Evolutionary conservation across 2,797 vertebrate genomes (phyloP).

Genomic region (Neoniphon sammara): DNA sequence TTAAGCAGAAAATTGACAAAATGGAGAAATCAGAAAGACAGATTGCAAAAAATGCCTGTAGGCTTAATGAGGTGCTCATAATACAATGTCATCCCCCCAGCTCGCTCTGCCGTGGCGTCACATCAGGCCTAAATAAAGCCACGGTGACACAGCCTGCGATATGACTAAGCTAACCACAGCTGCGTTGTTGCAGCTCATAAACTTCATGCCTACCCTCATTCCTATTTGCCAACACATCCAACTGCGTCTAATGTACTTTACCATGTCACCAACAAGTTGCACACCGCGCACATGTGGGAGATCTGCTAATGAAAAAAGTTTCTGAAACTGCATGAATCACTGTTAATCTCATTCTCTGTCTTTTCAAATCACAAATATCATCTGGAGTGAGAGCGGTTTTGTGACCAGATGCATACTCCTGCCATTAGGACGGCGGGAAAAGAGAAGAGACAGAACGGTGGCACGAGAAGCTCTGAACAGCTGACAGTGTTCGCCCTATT

Average conservation of each 20-base stretch:
- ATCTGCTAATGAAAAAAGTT: not conserved
- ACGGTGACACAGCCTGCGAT: not conserved
- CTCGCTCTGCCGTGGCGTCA: not conserved
- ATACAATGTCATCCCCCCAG: not conserved
- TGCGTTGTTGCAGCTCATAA: not conserved
- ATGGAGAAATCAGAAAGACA: not conserved
- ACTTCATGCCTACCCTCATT: not conserved
- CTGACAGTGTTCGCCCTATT: no score
- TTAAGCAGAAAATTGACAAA: not conserved
- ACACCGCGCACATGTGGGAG: not conserved
- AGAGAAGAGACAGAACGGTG: no score
- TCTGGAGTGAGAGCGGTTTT: not conserved
- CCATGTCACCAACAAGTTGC: not conserved
- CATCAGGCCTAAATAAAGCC: not conserved
- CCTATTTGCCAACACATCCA: not conserved
- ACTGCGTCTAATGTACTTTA: not conserved
- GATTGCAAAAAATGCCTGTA: no score
- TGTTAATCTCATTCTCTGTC: not conserved
- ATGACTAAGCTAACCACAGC: conserved; percentile 8
- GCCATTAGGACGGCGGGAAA: no score
- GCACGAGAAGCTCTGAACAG: no score
- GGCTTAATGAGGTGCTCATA: not conserved
- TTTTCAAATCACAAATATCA: not conserved
- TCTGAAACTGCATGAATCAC: not conserved
- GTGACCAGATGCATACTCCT: no score